Percentiles rank a stretch among this genome's conserved stretches.
Conservation (phyloP, 2,888 invertebrate genomes). For the Diarsia brunnea region DNA sequence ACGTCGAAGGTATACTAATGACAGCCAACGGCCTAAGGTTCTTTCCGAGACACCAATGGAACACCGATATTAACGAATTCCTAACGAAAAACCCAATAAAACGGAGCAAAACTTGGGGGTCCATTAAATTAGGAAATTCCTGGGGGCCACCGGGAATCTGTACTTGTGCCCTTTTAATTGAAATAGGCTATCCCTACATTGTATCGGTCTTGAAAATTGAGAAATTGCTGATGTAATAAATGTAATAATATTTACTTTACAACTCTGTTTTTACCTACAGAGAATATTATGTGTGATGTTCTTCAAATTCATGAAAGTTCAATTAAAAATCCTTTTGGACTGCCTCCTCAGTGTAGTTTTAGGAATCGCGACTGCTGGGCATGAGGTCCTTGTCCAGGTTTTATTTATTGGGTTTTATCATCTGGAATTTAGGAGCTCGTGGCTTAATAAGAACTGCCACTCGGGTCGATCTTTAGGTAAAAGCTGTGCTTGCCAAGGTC, state of each 20-base stretch:
- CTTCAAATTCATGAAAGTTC: too few species aligned
- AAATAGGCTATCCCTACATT: neutral
- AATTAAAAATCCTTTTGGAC: too few species aligned
- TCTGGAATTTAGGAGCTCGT: too few species aligned
- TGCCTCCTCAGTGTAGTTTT: too few species aligned
- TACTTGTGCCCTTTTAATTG: constrained; percentile 3
- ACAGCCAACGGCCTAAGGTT: neutral
- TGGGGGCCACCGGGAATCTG: neutral
- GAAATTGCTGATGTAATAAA: neutral
- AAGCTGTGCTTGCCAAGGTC: too few species aligned
- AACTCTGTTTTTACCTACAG: accelerated
- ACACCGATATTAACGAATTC: neutral
- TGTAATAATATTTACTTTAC: too few species aligned
- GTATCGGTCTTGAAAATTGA: neutral
- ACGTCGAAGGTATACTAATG: neutral
- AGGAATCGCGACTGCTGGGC: too few species aligned
- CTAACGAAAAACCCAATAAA: constrained; percentile 12
- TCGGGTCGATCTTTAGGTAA: too few species aligned
- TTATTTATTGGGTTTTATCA: too few species aligned
- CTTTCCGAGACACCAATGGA: neutral
- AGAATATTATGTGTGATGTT: too few species aligned
- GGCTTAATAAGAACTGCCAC: too few species aligned
- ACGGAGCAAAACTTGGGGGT: neutral
- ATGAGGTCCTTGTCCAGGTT: too few species aligned
- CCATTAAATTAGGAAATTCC: constrained; percentile 16